Evolutionary conservation across 2,797 vertebrate species (phyloP).

Genomic region (Pangasius larnaudii): DNA sequence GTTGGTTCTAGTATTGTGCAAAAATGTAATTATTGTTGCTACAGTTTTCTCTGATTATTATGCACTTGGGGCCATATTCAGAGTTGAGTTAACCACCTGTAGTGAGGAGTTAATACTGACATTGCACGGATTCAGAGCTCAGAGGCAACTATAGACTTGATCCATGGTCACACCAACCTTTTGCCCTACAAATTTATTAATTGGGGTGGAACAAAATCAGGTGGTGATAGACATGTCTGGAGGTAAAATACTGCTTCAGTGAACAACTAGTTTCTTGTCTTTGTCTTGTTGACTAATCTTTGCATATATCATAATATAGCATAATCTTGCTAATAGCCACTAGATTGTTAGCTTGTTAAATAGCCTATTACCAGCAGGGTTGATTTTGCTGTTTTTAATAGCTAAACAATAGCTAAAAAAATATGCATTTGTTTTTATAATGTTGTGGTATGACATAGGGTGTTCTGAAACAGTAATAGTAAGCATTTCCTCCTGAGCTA

Average conservation of each 20-base stretch:
- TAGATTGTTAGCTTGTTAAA: not conserved
- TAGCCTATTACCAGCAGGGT: not conserved
- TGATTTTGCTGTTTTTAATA: not conserved
- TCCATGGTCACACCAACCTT: not conserved
- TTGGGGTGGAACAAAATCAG: not conserved
- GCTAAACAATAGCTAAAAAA: too few relatives aligned
- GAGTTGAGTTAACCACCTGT: not conserved
- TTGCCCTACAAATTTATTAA: not conserved
- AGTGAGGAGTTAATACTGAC: not conserved
- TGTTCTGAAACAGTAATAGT: not conserved
- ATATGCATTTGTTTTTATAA: too few relatives aligned
- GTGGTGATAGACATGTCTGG: not conserved
- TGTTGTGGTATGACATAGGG: too few relatives aligned
- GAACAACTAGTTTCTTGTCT: not conserved
- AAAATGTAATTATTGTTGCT: slow-evolving; percentile 39
- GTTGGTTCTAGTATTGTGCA: slow-evolving; percentile 30
- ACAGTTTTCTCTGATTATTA: slow-evolving; percentile 48
- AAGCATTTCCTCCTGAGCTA: not conserved
- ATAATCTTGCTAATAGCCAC: not conserved
- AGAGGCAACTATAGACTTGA: not conserved
- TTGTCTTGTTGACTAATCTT: not conserved
- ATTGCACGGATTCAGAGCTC: not conserved
- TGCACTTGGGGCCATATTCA: slow-evolving; percentile 18
- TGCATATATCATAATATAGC: not conserved
- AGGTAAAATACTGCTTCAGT: not conserved